Evolutionary conservation across 2,113 vertebrate genomes (phyloP), one percentile per base, ranked within the genome.

Genomic region (Heterotis niloticus): DNA sequence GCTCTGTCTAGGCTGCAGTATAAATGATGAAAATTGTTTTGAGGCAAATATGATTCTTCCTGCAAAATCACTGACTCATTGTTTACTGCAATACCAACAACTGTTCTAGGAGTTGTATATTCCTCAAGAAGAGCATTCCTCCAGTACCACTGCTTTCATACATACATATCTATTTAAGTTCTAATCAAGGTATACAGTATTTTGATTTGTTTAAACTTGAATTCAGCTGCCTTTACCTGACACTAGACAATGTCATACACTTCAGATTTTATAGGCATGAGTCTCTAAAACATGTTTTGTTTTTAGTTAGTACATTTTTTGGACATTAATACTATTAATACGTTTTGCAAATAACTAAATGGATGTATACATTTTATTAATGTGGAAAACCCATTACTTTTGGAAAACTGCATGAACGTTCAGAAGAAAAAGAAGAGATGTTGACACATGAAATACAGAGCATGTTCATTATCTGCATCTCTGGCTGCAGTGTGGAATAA

Each of bases 401-500:
- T 84, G 88, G 86, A 86, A 62, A 88, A 87, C 83, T 62, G 57
- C 72, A 62, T 64, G 56, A 51, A 34, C 51, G 28, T 60, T 28
- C 17, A 10, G 52, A 20, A 20, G 20, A 62, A 62, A 62, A 14
- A 62, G 20, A 44, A 1, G 4, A 24, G 54, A 1, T 54, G 44
- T 23, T 52, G 86, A 86, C 89, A 84, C 81, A 44, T 70, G 76
- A 80, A 88, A 83, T 79, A 82, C 79, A 57, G 65, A 75, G 78
- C 80, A 82, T 78, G 80, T 70, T 85, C 16, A 17, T 20, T 62
- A 60, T 60, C 66, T 20, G 56, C 86, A 84, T 81, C 83, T 80
- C 77, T 78, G 54, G 66, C 77, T 80, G 80, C 24, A 80, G 82
- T 80, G 82, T 83, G 83, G 84, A 88, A 85, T 91, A 90, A 91